phyloP scores from a whole-genome alignment of 1,140 invertebrate species.

The Cyclargus thomasi region DNA sequence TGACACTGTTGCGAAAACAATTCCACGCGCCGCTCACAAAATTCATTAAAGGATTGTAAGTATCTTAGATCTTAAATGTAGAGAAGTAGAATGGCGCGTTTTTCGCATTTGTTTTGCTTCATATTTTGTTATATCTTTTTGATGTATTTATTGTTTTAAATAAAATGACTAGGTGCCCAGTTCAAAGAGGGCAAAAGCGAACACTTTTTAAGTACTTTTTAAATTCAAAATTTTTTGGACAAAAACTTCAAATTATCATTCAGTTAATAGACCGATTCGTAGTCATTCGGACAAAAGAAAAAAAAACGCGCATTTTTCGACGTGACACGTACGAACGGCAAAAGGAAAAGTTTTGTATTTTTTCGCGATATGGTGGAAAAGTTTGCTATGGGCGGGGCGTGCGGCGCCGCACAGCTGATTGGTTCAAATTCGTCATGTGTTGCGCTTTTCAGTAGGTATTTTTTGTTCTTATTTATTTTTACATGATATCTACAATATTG shows the following conservation, averaged over 20 bases:
- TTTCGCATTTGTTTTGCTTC: slow-evolving; percentile 17
- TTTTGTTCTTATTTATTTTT: slow-evolving; percentile 49
- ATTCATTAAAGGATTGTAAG: slow-evolving; percentile 53
- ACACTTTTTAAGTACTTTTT: too few species aligned
- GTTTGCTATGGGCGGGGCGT: slow-evolving; percentile 58
- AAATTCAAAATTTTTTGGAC: not conserved
- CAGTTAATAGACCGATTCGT: not conserved
- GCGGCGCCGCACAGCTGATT: slow-evolving; percentile 62
- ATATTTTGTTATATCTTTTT: too few species aligned
- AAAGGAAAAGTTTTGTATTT: slow-evolving; percentile 55
- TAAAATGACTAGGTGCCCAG: not conserved
- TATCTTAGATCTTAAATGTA: slow-evolving; percentile 25
- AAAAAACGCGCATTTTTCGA: not conserved
- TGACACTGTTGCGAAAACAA: slow-evolving; percentile 64
- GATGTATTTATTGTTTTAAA: not conserved
- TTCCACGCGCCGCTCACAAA: slow-evolving; percentile 44
- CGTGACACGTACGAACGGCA: slow-evolving; percentile 18
- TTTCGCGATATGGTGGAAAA: slow-evolving; percentile 63
- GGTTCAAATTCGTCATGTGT: slow-evolving; percentile 61
- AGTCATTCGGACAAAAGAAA: not conserved
- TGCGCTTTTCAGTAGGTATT: slow-evolving; percentile 70
- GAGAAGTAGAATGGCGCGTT: not conserved
- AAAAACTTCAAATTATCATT: not conserved
- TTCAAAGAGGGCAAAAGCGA: too few species aligned
- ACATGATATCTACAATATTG: slow-evolving; percentile 28